Evolutionary conservation across 2,113 vertebrate species (phyloP).

Genomic region (Argyrosomus japonicus): DNA sequence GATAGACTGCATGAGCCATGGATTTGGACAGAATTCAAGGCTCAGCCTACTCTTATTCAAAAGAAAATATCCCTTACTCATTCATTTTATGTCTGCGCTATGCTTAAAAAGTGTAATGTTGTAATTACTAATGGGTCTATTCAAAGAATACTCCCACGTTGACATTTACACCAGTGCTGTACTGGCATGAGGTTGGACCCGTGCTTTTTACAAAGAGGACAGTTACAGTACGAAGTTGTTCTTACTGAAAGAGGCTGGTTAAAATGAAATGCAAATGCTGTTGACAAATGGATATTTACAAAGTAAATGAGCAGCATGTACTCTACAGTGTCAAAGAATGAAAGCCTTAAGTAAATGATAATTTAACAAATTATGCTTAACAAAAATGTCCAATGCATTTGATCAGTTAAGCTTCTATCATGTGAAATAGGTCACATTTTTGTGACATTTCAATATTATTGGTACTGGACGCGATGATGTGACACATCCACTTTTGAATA

Average conservation of each 20-base stretch:
- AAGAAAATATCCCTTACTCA: constrained; percentile 21
- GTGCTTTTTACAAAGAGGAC: not conserved
- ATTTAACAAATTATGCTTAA: not conserved
- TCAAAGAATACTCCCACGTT: constrained; percentile 35
- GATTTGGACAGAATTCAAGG: constrained; percentile 25
- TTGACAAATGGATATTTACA: not conserved
- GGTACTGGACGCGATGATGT: not conserved
- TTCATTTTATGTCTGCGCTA: not conserved
- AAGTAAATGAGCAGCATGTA: constrained; percentile 9
- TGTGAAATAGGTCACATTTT: not conserved
- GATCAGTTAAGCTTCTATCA: not conserved
- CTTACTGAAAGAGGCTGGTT: not conserved
- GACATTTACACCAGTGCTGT: constrained; percentile 26
- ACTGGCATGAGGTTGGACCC: constrained; percentile 15
- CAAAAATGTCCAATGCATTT: not conserved
- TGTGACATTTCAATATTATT: not conserved
- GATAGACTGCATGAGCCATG: not conserved
- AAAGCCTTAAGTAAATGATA: not conserved
- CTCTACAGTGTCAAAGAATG: not conserved
- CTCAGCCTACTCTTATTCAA: constrained; percentile 15
- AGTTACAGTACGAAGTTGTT: not conserved
- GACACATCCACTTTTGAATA: not conserved
- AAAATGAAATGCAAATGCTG: not conserved
- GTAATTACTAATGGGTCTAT: constrained; percentile 40
- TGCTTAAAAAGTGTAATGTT: constrained; percentile 18